Base-by-base conservation (phyloP, 2,888 invertebrate species). In the Candidula unifasciata region DNA sequence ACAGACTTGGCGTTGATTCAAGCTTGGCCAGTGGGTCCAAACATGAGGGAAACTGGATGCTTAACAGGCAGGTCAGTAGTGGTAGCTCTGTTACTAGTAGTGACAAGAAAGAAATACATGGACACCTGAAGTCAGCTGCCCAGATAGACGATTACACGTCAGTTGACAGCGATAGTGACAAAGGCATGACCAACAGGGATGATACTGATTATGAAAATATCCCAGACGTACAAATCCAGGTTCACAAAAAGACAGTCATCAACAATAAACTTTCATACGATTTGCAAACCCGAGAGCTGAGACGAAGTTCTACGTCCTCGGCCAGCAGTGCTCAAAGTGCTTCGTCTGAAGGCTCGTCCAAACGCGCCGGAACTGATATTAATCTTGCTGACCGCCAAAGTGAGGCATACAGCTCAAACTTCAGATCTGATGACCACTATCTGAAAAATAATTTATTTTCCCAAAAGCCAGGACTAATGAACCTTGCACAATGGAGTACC, bases 251-350 rank as follows among this genome's bases (percentile, higher is more conserved):
- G 10, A 16, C n/a, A 35, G n/a, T n/a, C 35, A 57, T 33, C 35
- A 57, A 81, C 3, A 54, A 37, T 10, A 30, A 30, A 10, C 21
- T 54, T 35, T 81, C 73, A 10, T 54, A 37, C 27, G 71, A 57
- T 73, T 57, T 81, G 13, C 71, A 81, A 13, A 60, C 71, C 71
- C 60, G 71, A 37, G 37, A 57, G 37, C 30, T 27, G 21, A 21
- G n/a, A 3, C 27, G 80, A 16, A 52, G 37, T 8, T 52, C 69
- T 13, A 3, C 33, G 8, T 68, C 35, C 3, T 73, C 76, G 0
- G 3, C 54, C 3, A 73, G 57, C 60, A 81, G 73, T 37, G 6
- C n/a, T 21, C 54, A 60, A 35, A 81, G 81, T 24, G 37, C 16
- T 27, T 30, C 73, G 16, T 73, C 81, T 13, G 27, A 27, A 68